These are phyloP conservation scores for Argentina silus DNA, from an alignment of 2,797 vertebrate species.

Conservation along the genomic window DNA sequence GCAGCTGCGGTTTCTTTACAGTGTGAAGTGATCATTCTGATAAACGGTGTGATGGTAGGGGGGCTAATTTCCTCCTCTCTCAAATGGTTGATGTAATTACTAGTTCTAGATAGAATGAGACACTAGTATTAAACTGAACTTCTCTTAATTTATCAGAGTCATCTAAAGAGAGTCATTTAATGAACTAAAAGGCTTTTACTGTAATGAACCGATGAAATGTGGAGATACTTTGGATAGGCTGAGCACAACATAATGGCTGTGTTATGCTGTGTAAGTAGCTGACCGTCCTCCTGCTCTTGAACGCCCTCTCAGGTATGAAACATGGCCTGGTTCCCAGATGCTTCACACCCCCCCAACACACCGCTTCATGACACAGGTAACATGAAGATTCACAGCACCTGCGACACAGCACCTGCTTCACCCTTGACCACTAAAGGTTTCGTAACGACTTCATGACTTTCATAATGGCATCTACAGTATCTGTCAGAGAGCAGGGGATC, in stretches of 20 bases:
- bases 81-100: constrained; percentile 16
- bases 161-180: constrained; percentile 19
- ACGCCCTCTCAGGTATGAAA: neutral
- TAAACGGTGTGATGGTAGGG: constrained; percentile 10
- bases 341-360: too few relatives aligned
- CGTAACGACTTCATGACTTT: neutral
- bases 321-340: neutral
- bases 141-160: constrained; percentile 9
- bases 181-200: neutral
- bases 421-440: neutral
- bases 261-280: too few relatives aligned
- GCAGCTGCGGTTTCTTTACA: neutral
- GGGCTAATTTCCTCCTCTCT: constrained; percentile 19
- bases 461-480: neutral
- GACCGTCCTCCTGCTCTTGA: neutral
- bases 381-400: constrained; percentile 7
- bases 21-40: neutral
- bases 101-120: constrained; percentile 19
- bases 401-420: neutral
- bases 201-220: neutral
- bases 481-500: neutral
- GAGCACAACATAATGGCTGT: neutral
- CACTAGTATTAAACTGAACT: constrained; percentile 12
- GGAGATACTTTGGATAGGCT: neutral
- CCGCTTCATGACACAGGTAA: neutral